Evolutionary conservation across 2,797 vertebrate species (phyloP), one percentile per base, ranked within the genome.

Genomic region (Channa striata): DNA sequence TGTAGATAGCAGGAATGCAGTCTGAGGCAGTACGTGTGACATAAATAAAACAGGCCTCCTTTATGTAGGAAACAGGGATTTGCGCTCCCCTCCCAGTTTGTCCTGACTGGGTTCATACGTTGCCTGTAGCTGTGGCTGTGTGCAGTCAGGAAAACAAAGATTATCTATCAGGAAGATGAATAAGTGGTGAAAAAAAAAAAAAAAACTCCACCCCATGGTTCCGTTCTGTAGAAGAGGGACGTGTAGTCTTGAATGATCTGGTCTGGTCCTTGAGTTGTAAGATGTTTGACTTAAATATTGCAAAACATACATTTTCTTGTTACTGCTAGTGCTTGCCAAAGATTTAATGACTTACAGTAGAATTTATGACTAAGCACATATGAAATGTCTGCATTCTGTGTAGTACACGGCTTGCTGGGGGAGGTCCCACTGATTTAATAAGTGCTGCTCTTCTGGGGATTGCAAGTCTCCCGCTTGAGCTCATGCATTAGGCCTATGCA

Each of bases 71-170:
- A 70, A 72, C 72, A 75, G 34, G 61, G 54, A 75, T 76, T 60
- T 50, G 11, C 47, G 78, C 43, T 62, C 42, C 69, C 76, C 72
- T 83, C 71, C 65, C 78, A 87, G 64, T 80, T 85, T 82, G 74
- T 88, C 81, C 81, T 82, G 61, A 72, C 69, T 42, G 72, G 74
- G 75, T 87, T 85, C 78, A 87, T 46, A 81, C 54, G 42, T 75
- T 72, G 79, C 78, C 68, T 70, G 54, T 71, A 77, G 72, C 72
- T 80, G 74, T 78, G 54, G 76, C 71, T 62, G 63, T 74, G 68
- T 82, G 78, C 65, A 63, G 70, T 80, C 77, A 81, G 80, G 61
- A 62, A 59, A 61, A 64, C 68, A 81, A 83, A 85, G 85, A 85
- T 73, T 20, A 67, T 88, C 48, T 78, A 80, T 69, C 21, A 54